A percentile compares a stretch with the other conserved stretches of the same genome.
These are phyloP conservation scores for Drosophila guanche DNA, from an alignment of 1,140 invertebrate genomes.

Conservation along the genomic window DNA sequence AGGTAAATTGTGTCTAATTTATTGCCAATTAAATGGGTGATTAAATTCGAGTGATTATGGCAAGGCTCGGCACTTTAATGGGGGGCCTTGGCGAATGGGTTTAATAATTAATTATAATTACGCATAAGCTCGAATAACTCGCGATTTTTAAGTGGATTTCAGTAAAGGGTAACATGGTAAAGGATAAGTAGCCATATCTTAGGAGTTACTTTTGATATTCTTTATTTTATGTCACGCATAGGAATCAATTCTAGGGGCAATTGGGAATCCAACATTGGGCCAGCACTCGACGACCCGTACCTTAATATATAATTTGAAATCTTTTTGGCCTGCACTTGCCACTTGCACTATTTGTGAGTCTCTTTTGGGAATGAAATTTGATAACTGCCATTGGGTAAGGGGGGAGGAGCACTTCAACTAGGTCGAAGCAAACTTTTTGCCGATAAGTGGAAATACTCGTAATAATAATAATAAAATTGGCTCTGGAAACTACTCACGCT, in stretches of 20 bases:
- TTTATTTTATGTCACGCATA: constrained; percentile 3
- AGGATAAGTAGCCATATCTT: no score
- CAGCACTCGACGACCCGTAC: not conserved
- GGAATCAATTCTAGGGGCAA: no score
- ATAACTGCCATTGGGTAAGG: constrained; percentile 27
- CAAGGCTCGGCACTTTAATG: constrained; percentile 36
- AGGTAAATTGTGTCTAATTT: constrained; percentile 54
- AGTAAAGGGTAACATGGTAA: no score
- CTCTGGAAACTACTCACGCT: constrained; percentile 71
- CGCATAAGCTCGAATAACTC: constrained; percentile 43
- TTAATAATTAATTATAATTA: constrained; percentile 48
- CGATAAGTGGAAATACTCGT: constrained; percentile 54
- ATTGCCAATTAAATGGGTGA: constrained; percentile 66
- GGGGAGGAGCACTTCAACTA: constrained; percentile 43
- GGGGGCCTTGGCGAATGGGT: constrained; percentile 11
- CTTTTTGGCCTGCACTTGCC: constrained; percentile 1
- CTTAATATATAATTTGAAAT: constrained; percentile 30
- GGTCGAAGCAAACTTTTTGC: constrained; percentile 55
- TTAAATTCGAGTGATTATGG: constrained; percentile 55
- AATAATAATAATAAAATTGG: constrained; percentile 62
- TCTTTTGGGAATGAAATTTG: constrained; percentile 20
- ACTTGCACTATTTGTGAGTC: constrained; percentile 18
- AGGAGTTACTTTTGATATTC: no score
- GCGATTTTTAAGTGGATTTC: no score
- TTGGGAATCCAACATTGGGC: constrained; percentile 11